A percentile compares a stretch with the other conserved stretches of the same genome.
These are phyloP conservation scores for Pseudoips prasinana DNA, from an alignment of 2,888 invertebrate species.

Conservation along the genomic window DNA sequence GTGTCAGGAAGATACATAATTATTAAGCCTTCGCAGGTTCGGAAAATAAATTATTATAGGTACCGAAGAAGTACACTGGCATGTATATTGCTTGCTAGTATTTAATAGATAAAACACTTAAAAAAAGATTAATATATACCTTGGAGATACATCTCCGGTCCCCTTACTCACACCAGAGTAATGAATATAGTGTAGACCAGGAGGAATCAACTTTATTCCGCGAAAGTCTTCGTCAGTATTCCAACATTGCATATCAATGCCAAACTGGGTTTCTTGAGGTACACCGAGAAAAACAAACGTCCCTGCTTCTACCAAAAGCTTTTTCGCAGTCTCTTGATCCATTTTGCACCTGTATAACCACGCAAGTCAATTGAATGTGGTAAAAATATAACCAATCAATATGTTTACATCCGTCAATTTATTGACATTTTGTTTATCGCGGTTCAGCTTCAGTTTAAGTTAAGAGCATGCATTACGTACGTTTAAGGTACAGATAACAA, in stretches of 20 bases:
- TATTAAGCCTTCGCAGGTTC: too few relatives aligned
- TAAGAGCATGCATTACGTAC: too few relatives aligned
- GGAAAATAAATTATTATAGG: too few relatives aligned
- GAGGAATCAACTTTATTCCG: slow-evolving; percentile 99
- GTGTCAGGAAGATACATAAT: too few relatives aligned
- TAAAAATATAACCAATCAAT: slow-evolving; percentile 46
- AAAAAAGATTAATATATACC: slow-evolving; percentile 52
- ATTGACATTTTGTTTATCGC: slow-evolving; percentile 14
- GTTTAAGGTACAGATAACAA: too few relatives aligned
- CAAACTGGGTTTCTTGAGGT: slow-evolving; percentile 96
- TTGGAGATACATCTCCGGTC: slow-evolving; percentile 85
- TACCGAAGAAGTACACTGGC: too few relatives aligned
- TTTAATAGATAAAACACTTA: too few relatives aligned
- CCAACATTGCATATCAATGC: slow-evolving; percentile 94
- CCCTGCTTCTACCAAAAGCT: slow-evolving; percentile 90
- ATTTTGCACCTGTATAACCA: slow-evolving; percentile 67
- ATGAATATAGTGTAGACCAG: slow-evolving; percentile 96
- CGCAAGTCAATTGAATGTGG: slow-evolving; percentile 40
- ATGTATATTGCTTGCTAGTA: too few relatives aligned
- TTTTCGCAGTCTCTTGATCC: slow-evolving; percentile 88
- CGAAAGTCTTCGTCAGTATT: slow-evolving; percentile 94
- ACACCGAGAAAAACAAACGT: slow-evolving; percentile 92
- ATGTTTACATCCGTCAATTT: slow-evolving; percentile 53
- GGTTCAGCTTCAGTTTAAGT: slow-evolving; percentile 9
- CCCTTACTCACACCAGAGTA: slow-evolving; percentile 86